Percentiles rank a stretch among this genome's conserved stretches.
These are phyloP conservation scores for Blastomussa wellsi DNA, from an alignment of 92 coral and sea anemone genomes.

Conservation along the genomic window DNA sequence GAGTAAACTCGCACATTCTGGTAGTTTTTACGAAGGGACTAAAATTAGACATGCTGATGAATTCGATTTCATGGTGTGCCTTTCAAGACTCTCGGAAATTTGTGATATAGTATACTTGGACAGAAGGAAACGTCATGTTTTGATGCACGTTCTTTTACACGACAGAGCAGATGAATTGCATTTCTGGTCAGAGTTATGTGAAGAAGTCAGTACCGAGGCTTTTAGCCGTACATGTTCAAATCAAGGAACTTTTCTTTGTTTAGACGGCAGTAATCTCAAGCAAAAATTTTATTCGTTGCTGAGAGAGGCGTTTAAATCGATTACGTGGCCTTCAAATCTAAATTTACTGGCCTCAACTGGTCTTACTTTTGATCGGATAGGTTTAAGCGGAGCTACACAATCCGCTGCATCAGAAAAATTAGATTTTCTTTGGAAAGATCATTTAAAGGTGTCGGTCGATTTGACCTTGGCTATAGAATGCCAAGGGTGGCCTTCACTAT, in stretches of 20 bases:
- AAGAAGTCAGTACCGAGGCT: background rate
- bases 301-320: conserved; percentile 37
- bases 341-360: conserved; percentile 29
- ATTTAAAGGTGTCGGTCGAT: conserved; percentile 31
- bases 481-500: conserved; percentile 28
- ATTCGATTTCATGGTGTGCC: conserved; percentile 35
- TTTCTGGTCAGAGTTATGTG: conserved; percentile 20
- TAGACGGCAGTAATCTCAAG: conserved; percentile 27
- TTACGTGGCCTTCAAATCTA: conserved; percentile 23
- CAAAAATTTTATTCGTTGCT: conserved; percentile 33
- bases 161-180: background rate
- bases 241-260: background rate
- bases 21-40: conserved; percentile 44
- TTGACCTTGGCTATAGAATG: conserved; percentile 34
- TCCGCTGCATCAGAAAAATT: conserved; percentile 25
- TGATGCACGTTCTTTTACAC: background rate
- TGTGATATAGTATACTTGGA: conserved; percentile 28
- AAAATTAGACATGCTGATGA: conserved; percentile 24
- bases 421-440: conserved; percentile 30
- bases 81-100: background rate
- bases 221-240: background rate
- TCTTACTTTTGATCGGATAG: conserved; percentile 13
- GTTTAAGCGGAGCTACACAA: conserved; percentile 16
- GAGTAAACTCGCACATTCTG: conserved; percentile 8
- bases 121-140: background rate